These are phyloP conservation scores for Lepetodrilus schrolli DNA, from an alignment of 2,888 invertebrate genomes.

Conservation along the genomic window DNA sequence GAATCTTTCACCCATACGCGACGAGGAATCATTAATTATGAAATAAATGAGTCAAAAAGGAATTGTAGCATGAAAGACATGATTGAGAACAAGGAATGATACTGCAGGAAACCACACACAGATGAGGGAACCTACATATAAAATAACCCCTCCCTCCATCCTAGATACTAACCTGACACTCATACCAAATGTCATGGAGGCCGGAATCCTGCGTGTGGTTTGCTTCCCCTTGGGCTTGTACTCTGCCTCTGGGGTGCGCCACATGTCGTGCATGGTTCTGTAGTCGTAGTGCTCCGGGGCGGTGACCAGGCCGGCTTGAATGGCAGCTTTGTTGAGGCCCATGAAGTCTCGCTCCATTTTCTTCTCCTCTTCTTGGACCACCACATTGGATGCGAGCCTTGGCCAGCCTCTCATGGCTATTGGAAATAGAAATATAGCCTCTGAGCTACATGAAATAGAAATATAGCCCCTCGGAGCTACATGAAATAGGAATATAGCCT, in stretches of 20 bases:
- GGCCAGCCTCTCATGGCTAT: slow-evolving; percentile 67
- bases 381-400: slow-evolving; percentile 47
- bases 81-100: no score
- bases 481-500: not conserved
- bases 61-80: no score
- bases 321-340: slow-evolving; percentile 70
- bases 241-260: slow-evolving; percentile 58
- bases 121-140: not conserved
- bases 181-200: slow-evolving; percentile 71
- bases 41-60: no score
- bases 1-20: no score
- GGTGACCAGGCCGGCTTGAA: slow-evolving; percentile 69
- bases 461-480: no score
- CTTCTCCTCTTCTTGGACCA: slow-evolving; percentile 52
- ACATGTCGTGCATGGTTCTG: slow-evolving; percentile 71
- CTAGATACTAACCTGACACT: slow-evolving; percentile 64
- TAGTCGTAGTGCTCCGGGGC: slow-evolving; percentile 69
- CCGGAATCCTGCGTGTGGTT: slow-evolving; percentile 66
- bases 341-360: slow-evolving; percentile 69
- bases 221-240: slow-evolving; percentile 50
- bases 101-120: no score
- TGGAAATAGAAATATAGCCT: slow-evolving; percentile 2
- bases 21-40: no score
- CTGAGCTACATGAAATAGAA: not conserved
- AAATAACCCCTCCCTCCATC: no score